Conservation (phyloP, 2,797 vertebrate genomes). For the Ptychobarbus kaznakovi region DNA sequence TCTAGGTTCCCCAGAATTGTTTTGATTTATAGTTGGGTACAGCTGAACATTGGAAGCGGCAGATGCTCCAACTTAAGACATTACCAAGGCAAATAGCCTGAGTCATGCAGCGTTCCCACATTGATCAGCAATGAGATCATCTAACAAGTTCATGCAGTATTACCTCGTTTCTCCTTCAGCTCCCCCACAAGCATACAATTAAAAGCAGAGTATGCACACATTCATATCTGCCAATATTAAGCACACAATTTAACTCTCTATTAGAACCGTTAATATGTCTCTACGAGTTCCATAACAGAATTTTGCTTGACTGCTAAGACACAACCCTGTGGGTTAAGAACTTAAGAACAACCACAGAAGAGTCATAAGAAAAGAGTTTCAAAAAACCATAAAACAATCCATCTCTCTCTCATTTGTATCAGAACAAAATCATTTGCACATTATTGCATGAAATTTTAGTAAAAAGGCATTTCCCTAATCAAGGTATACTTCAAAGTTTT, state of each 20-base stretch:
- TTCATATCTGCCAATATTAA: neutral
- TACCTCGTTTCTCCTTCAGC: neutral
- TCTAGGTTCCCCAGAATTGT: neutral
- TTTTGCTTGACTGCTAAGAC: neutral
- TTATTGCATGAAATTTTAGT: neutral
- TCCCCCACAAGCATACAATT: neutral
- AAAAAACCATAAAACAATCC: neutral
- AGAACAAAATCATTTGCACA: neutral
- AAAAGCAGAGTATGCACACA: neutral
- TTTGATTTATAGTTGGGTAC: neutral
- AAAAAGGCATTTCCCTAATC: neutral
- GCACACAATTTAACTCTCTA: neutral
- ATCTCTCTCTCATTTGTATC: neutral
- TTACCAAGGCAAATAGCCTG: neutral
- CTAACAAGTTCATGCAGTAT: neutral
- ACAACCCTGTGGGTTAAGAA: neutral
- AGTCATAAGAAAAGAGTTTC: neutral
- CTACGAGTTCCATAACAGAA: neutral
- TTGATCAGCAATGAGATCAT: constrained; percentile 31
- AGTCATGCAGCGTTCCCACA: neutral
- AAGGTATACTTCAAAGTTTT: neutral
- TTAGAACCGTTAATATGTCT: neutral
- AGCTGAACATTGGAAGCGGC: neutral
- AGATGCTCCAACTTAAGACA: neutral
- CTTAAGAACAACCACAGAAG: neutral